Evolutionary conservation across 2,888 invertebrate species (phyloP).

Genomic region (Nemoura dubitans): DNA sequence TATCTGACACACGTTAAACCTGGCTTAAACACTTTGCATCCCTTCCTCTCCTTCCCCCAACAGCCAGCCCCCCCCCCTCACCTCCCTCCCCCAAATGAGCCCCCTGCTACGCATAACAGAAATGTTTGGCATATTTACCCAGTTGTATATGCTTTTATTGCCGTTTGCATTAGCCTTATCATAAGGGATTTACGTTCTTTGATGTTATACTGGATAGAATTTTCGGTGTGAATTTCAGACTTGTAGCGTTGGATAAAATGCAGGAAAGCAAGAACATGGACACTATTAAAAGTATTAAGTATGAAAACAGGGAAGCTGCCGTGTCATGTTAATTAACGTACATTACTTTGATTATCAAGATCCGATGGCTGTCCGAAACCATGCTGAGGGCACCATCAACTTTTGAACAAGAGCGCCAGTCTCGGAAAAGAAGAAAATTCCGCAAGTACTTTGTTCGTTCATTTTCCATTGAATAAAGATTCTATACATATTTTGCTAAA

Average conservation of each 20-base stretch:
- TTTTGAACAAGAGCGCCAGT: no score
- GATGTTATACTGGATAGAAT: not conserved
- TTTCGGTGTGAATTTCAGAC: not conserved
- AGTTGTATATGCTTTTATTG: not conserved
- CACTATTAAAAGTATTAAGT: not conserved
- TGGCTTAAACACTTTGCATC: not conserved
- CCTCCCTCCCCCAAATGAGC: not conserved
- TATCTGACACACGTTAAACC: not conserved
- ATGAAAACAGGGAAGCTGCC: no score
- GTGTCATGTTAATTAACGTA: no score
- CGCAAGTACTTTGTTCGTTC: no score
- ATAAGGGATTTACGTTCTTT: slow-evolving; percentile 7
- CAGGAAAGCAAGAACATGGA: not conserved
- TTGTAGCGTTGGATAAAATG: not conserved
- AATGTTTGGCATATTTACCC: slow-evolving; percentile 12
- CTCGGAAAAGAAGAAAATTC: no score
- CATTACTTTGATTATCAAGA: not conserved
- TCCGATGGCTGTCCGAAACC: no score
- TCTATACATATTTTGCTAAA: no score
- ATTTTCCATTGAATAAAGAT: no score
- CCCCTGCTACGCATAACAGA: not conserved
- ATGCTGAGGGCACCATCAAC: no score
- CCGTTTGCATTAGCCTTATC: not conserved
- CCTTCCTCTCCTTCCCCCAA: not conserved
- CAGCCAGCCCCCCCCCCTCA: not conserved